These are phyloP conservation scores for Alcedo atthis DNA, from an alignment of 2,797 vertebrate species.

Conservation along the genomic window DNA sequence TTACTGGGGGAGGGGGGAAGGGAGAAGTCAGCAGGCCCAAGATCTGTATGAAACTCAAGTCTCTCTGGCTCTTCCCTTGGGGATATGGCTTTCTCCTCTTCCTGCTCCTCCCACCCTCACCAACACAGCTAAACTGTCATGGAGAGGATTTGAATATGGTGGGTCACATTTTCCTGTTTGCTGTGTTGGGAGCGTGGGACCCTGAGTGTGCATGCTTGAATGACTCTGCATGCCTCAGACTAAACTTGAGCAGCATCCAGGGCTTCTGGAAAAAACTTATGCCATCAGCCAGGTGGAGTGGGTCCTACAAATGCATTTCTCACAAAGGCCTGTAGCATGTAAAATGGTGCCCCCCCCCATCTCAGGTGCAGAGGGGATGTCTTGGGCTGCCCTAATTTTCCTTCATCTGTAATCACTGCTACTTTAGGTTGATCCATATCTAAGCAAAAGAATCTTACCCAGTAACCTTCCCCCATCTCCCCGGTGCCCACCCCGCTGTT, in stretches of 20 bases:
- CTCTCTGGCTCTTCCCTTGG: constrained; percentile 29
- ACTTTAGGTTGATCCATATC: not conserved
- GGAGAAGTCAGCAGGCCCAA: not conserved
- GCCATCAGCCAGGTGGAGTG: not conserved
- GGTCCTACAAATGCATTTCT: not conserved
- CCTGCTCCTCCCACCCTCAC: constrained; percentile 20
- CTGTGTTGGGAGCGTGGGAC: constrained; percentile 33
- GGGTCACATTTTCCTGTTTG: not conserved
- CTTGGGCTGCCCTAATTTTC: not conserved
- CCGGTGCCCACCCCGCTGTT: accelerated
- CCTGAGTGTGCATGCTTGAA: constrained; percentile 50
- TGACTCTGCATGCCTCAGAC: constrained; percentile 48
- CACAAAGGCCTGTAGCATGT: not conserved
- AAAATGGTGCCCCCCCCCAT: not conserved
- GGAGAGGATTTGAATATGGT: not conserved
- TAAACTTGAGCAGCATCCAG: constrained; percentile 28
- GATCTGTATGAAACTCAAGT: not conserved
- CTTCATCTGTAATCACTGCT: not conserved
- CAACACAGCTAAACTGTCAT: not conserved
- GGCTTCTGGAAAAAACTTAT: not conserved
- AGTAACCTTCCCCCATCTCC: not conserved
- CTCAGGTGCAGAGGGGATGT: not conserved
- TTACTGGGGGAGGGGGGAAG: not conserved
- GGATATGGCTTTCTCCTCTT: not conserved
- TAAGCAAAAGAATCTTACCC: not conserved